Conservation (phyloP, 2,888 invertebrate species). For the Keiferia lycopersicella region DNA sequence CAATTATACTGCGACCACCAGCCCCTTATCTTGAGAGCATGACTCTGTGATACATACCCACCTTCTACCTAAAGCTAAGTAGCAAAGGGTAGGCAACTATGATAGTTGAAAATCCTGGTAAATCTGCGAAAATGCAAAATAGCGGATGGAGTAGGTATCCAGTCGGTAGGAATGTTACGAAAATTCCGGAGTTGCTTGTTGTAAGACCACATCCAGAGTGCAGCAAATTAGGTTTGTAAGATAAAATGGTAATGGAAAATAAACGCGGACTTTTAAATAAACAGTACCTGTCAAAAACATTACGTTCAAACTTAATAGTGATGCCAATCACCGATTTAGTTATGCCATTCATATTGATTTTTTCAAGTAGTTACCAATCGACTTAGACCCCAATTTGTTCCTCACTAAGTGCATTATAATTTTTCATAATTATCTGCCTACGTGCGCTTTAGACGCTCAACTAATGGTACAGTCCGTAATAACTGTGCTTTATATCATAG, state of each 20-base stretch:
- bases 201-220: too few species aligned
- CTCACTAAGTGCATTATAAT: not conserved
- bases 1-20: slow-evolving; percentile 31
- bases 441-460: not conserved
- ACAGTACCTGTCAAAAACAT: too few species aligned
- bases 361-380: not conserved
- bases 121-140: too few species aligned
- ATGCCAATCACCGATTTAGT: too few species aligned
- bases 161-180: too few species aligned
- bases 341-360: too few species aligned
- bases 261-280: too few species aligned
- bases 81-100: not conserved
- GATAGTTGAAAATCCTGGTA: not conserved
- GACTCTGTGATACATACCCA: not conserved
- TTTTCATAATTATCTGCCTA: not conserved
- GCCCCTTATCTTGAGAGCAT: slow-evolving; percentile 12
- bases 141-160: too few species aligned
- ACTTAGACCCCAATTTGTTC: not conserved
- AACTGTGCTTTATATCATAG: slow-evolving; percentile 21
- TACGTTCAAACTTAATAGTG: too few species aligned
- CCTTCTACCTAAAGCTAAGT: not conserved
- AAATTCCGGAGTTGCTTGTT: too few species aligned
- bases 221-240: too few species aligned
- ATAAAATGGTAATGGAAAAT: too few species aligned
- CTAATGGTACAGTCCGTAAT: slow-evolving; percentile 1